Base-by-base conservation (phyloP, 2,888 invertebrate genomes). In the Syrista parreyssii region DNA sequence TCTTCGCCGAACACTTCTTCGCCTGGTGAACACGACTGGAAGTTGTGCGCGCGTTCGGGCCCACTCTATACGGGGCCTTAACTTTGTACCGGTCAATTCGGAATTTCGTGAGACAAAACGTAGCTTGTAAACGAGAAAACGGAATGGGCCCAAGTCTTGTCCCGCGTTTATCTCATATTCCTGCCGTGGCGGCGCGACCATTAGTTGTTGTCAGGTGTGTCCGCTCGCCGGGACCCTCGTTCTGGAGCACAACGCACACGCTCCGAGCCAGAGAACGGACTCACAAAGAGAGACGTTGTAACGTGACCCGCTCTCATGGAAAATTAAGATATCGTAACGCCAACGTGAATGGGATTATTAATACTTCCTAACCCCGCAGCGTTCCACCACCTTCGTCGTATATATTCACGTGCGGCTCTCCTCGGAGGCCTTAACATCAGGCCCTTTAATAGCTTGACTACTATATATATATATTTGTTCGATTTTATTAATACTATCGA, bases 121-220 rank as follows among this genome's bases (percentile, higher is more conserved):
- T 82, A 79, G 78, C 84, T 86, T 88, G 88, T 85, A 88, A 88
- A 88, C 85, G 85, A 85, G 88, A 86, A 86, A 87, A 84, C 80
- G 86, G 83, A 84, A 88, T 85, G 84, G 85, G 85, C 78, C 82
- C 80, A 82, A 80, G 75, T 78, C 84, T 84, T 85, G 86, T 85
- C 83, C 78, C 73, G 77, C 82, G 82, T 87, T 89, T 89, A 89
- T 89, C 88, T 88, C 85, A 85, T 86, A 88, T 86, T 84, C 87
- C 85, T 84, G 84, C 83, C 79, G 82, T 80, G 81, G 81, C 84
- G 81, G 84, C 84, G 81, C 79, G 86, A 84, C 87, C 89, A 89
- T 89, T 89, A 89, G 87, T 89, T 88, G 89, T 87, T 89, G 89
- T 89, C 89, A 89, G 88, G 84, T 88, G 85, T 88, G 86, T 87